Base-by-base conservation (phyloP, 2,888 invertebrate species). In the Zaprionus lineosus region DNA sequence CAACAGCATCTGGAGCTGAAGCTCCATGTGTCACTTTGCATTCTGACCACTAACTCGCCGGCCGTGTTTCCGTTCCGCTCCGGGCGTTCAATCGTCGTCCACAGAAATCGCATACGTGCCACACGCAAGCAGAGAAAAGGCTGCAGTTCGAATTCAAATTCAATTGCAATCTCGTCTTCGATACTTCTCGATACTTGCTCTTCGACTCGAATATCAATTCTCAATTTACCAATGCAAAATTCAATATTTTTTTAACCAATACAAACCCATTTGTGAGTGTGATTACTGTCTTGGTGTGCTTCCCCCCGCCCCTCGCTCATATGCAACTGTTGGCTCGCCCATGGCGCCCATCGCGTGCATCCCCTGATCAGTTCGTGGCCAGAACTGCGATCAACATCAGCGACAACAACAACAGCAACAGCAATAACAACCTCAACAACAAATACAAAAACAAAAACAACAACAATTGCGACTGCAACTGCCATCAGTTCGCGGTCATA, bases 41-140 rank as follows among this genome's bases (percentile, higher is more conserved):
- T 88, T 87, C 77, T 86, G 87, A 89, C 88, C 88, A 89, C 89
- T 86, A 86, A 89, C 88, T 88, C 83, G 88, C 82, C 88, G 87
- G 88, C 88, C 84, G 87, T 87, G 87, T 85, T 87, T 88, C 88
- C 88, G 88, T 83, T 81, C 44, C 66, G 75, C 50, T 65, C 51
- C 74, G 65, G 50, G 37, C 46, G 34, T 43, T 41, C 12, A 62
- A 14, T 19, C 24, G 39, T 39, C 52, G 52, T 24, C 19, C n/a
- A 39, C 12, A 24, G n/a, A 28, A 39, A 31, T 48, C 19, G 39
- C 61, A 19, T 34, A 47, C 44, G 51, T 24, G n/a, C n/a, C n/a
- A 56, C 50, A 64, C 70, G 63, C 70, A 69, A 58, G 57, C 62
- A 53, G 44, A 53, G 12, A 19, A 48, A 39, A 7, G 36, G 26